Conservation (phyloP, 2,888 invertebrate genomes). For the Eustalomyia histrio region DNA sequence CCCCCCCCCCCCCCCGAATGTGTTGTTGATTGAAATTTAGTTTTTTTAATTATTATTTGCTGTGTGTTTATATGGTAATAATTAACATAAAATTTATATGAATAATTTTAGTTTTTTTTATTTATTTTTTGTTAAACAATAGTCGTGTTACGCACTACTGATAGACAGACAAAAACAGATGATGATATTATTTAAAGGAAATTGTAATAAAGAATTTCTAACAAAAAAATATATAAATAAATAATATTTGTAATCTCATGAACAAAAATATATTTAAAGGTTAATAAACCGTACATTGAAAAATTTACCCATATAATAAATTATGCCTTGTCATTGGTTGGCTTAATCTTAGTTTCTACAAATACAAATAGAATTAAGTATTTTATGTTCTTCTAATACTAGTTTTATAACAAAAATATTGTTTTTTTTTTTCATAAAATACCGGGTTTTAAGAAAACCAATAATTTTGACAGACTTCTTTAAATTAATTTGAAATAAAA, state of each 20-base stretch:
- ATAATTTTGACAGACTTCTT: too few species aligned
- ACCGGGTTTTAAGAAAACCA: too few species aligned
- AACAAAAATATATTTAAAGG: neutral
- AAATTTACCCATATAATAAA: too few species aligned
- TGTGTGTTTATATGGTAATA: neutral
- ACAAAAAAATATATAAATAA: too few species aligned
- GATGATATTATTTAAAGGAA: constrained; percentile 11
- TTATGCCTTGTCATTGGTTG: too few species aligned
- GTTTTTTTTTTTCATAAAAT: too few species aligned
- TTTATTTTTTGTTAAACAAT: constrained; percentile 3
- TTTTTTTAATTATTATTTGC: neutral
- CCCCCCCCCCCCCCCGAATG: constrained; percentile 14
- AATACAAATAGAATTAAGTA: too few species aligned
- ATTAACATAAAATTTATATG: constrained; percentile 16
- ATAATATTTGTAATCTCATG: neutral
- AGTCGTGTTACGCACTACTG: constrained; percentile 44
- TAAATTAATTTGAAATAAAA: too few species aligned
- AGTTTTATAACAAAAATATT: too few species aligned
- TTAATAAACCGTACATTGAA: neutral
- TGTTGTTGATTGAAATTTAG: constrained; percentile 2
- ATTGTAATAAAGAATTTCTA: constrained; percentile 5
- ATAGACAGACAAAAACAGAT: constrained; percentile 9
- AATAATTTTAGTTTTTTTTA: neutral
- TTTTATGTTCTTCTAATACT: too few species aligned
- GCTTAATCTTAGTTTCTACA: too few species aligned